These are phyloP conservation scores for Drosophila diplacantha DNA, from an alignment of 2,888 invertebrate genomes.

Conservation along the genomic window DNA sequence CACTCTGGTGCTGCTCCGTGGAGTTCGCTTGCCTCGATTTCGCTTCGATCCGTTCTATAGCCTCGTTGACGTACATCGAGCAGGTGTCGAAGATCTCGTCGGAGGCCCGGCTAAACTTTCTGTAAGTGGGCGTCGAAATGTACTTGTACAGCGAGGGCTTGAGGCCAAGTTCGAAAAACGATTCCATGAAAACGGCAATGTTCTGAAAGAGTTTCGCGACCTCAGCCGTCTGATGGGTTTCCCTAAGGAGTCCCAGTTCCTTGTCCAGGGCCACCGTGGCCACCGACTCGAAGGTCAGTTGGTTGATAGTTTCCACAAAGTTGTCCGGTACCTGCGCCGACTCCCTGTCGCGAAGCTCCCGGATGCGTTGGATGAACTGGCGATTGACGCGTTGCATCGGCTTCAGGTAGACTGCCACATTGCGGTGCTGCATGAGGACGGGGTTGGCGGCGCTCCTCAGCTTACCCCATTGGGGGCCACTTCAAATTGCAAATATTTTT, in stretches of 20 bases:
- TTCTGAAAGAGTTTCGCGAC: constrained; percentile 50
- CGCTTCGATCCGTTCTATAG: constrained; percentile 65
- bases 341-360: constrained; percentile 62
- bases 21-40: constrained; percentile 30
- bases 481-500: background rate
- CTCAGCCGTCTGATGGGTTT: constrained; percentile 16
- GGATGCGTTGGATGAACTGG: constrained; percentile 72
- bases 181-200: constrained; percentile 39
- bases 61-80: constrained; percentile 69
- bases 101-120: constrained; percentile 28
- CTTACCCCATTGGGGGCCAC: constrained; percentile 82
- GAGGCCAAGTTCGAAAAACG: constrained; percentile 54
- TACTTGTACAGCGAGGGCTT: constrained; percentile 65
- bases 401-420: constrained; percentile 79
- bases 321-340: constrained; percentile 76
- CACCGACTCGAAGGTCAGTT: constrained; percentile 81
- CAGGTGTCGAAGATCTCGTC: constrained; percentile 49
- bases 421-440: constrained; percentile 82
- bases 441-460: constrained; percentile 83
- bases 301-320: constrained; percentile 79
- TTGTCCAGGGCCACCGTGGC: constrained; percentile 77
- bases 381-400: constrained; percentile 79
- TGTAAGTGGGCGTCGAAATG: constrained; percentile 59
- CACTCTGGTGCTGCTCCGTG: constrained; percentile 78
- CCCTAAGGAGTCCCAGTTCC: constrained; percentile 60